Evolutionary conservation across 2,113 vertebrate species (phyloP).

Genomic region (Benthochromis sp.): DNA sequence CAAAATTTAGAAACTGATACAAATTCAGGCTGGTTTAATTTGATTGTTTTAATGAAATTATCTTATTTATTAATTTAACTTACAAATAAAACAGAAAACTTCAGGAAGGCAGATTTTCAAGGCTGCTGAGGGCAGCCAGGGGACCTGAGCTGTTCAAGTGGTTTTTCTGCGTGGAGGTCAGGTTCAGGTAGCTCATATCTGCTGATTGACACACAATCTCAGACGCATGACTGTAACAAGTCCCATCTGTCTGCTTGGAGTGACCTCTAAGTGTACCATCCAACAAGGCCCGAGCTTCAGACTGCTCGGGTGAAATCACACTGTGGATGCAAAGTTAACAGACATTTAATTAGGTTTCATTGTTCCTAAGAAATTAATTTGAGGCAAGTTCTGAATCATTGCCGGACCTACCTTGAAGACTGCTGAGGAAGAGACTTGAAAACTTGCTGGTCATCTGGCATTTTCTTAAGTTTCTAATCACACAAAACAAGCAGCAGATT

Average conservation of each 20-base stretch:
- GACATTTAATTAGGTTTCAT: not conserved
- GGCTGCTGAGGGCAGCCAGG: not conserved
- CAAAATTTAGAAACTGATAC: not conserved
- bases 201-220: not conserved
- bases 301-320: not conserved
- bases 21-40: not conserved
- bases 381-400: not conserved
- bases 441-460: not conserved
- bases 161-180: not conserved
- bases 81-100: not conserved
- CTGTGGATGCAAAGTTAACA: not conserved
- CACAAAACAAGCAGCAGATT: not conserved
- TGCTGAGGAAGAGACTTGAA: not conserved
- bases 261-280: not conserved
- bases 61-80: not conserved
- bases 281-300: not conserved
- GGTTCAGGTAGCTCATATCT: constrained; percentile 52
- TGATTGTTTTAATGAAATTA: not conserved
- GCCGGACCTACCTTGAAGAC: not conserved
- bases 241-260: not conserved
- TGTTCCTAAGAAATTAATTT: not conserved
- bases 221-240: not conserved
- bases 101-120: not conserved
- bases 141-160: not conserved
- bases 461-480: constrained; percentile 26